Conservation (phyloP, 2,113 vertebrate genomes). For the Barnardius zonarius region DNA sequence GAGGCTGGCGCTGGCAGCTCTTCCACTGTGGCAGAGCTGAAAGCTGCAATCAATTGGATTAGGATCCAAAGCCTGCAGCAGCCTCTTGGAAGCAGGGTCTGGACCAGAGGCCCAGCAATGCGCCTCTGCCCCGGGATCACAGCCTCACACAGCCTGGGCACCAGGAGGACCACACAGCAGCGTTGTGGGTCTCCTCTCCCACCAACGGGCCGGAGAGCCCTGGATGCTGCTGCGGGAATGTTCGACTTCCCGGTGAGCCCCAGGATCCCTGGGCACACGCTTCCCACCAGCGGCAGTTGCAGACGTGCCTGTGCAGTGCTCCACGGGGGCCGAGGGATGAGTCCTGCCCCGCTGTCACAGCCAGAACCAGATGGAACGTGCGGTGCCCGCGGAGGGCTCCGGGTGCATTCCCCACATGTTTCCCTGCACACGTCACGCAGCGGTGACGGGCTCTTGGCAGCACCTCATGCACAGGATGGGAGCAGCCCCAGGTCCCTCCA, state of each 20-base stretch:
- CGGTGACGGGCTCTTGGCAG: not conserved
- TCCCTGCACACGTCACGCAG: not conserved
- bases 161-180: not conserved
- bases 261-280: not conserved
- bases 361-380: not conserved
- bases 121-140: not conserved
- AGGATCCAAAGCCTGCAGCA: not conserved
- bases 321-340: not conserved
- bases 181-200: accelerated
- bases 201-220: not conserved
- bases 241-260: not conserved
- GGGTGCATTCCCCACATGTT: not conserved
- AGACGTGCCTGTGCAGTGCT: not conserved
- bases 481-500: accelerated
- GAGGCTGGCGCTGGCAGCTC: not conserved
- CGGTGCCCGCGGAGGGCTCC: accelerated
- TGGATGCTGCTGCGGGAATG: accelerated
- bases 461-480: not conserved
- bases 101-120: not conserved
- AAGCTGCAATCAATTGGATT: not conserved
- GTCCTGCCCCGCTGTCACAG: not conserved
- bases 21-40: not conserved
- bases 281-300: not conserved
- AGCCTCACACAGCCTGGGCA: accelerated
- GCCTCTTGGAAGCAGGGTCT: not conserved